phyloP scores from a whole-genome alignment of 2,797 vertebrate species.

The Karalla daura region DNA sequence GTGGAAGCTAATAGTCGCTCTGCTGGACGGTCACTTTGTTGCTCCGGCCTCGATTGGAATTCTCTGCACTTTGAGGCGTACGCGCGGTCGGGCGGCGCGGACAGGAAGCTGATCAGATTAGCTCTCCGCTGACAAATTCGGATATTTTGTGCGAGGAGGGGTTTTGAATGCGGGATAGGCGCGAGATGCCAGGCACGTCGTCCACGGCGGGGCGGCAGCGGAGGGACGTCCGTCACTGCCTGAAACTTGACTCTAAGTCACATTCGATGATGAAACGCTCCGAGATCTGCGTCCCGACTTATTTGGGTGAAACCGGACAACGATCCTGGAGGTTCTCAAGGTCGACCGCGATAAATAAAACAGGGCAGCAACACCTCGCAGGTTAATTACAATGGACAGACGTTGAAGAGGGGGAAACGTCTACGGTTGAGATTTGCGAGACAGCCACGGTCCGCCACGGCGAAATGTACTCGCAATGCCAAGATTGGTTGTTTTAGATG shows the following conservation, averaged over 20 bases:
- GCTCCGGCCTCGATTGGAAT: constrained; percentile 39
- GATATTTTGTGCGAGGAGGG: constrained; percentile 1
- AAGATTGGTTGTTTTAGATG: not conserved
- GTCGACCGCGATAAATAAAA: not conserved
- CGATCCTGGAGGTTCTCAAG: no score
- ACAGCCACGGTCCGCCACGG: not conserved
- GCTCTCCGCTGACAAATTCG: constrained; percentile 21
- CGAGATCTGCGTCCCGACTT: constrained; percentile 14
- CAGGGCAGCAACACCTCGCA: not conserved
- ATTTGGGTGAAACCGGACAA: constrained; percentile 20
- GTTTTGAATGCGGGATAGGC: constrained; percentile 6
- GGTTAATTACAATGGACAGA: not conserved
- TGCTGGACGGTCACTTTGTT: constrained; percentile 30
- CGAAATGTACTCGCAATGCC: not conserved
- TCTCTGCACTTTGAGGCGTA: constrained; percentile 32
- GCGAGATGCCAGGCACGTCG: not conserved
- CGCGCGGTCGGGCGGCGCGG: constrained; percentile 7
- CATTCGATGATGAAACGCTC: constrained; percentile 26
- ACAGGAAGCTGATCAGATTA: constrained; percentile 56
- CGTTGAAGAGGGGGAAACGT: not conserved
- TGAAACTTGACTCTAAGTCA: constrained; percentile 41
- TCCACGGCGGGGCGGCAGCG: constrained; percentile 21
- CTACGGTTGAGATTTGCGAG: not conserved
- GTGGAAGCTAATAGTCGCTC: constrained; percentile 30
- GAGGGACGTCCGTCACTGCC: constrained; percentile 26